Conservation (phyloP, 2,888 invertebrate genomes). For the Dryocosmus kuriphilus region DNA sequence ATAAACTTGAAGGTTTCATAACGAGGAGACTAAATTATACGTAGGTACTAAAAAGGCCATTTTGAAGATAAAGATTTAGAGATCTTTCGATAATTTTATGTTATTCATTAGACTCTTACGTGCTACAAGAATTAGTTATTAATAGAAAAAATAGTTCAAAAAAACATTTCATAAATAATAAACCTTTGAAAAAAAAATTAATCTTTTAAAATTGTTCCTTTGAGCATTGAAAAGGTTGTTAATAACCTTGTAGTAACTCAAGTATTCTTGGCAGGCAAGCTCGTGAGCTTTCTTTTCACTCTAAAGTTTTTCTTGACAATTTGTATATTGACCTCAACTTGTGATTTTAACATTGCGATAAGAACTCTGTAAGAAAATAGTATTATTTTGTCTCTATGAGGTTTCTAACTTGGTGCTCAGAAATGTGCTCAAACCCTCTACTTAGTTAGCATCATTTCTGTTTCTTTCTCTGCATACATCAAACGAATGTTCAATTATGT, state of each 20-base stretch:
- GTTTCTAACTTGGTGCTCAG: neutral
- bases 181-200: neutral
- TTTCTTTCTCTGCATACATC: neutral
- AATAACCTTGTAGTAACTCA: constrained; percentile 18
- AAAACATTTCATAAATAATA: too few species aligned
- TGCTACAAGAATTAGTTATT: too few species aligned
- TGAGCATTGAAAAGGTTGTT: neutral
- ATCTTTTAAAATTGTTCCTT: neutral
- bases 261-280: constrained; percentile 19
- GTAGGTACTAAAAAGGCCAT: neutral
- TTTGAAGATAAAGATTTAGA: neutral
- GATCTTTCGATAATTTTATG: neutral
- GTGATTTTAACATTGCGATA: constrained; percentile 9
- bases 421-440: neutral
- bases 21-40: neutral
- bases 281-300: constrained; percentile 16
- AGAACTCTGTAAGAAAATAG: constrained; percentile 14
- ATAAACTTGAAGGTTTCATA: neutral
- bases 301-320: constrained; percentile 20
- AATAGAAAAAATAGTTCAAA: too few species aligned
- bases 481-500: neutral
- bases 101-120: too few species aligned
- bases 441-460: neutral
- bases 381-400: neutral
- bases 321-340: constrained; percentile 24